phyloP scores from a whole-genome alignment of 35 echinoderm and acorn worm genomes.

The Diadema setosum region DNA sequence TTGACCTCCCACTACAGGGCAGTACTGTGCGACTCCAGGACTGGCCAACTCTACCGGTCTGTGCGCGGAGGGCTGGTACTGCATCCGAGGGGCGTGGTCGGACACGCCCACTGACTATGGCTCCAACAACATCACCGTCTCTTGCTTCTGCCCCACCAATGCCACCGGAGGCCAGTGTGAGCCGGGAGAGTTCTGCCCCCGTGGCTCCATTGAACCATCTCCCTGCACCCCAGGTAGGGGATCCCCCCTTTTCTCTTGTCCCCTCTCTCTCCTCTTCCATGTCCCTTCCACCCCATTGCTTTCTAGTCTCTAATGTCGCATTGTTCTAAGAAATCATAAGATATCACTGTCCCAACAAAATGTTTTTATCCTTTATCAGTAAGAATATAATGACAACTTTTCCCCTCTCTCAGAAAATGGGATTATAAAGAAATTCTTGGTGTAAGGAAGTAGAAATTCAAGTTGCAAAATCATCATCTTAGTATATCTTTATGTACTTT shows the following conservation, averaged over 20 bases:
- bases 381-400: too few species aligned
- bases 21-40: conserved; percentile 74
- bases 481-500: too few species aligned
- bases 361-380: too few species aligned
- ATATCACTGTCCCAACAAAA: neutral
- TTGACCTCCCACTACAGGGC: conserved; percentile 33
- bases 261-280: too few species aligned
- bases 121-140: conserved; percentile 74
- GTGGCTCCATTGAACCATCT: conserved; percentile 74
- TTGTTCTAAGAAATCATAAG: too few species aligned
- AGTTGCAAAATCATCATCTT: too few species aligned
- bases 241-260: too few species aligned
- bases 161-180: conserved; percentile 92
- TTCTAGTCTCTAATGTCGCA: too few species aligned
- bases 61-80: conserved; percentile 95
- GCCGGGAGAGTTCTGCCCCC: conserved; percentile 83
- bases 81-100: conserved; percentile 90
- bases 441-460: too few species aligned
- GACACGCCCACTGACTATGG: conserved; percentile 82
- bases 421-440: too few species aligned
- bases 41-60: conserved; percentile 43
- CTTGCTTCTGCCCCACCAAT: conserved; percentile 85
- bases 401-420: too few species aligned
- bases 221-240: conserved; percentile 66
- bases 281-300: too few species aligned